These are phyloP conservation scores for Argyresthia albistria DNA, from an alignment of 2,888 invertebrate genomes.

Conservation along the genomic window DNA sequence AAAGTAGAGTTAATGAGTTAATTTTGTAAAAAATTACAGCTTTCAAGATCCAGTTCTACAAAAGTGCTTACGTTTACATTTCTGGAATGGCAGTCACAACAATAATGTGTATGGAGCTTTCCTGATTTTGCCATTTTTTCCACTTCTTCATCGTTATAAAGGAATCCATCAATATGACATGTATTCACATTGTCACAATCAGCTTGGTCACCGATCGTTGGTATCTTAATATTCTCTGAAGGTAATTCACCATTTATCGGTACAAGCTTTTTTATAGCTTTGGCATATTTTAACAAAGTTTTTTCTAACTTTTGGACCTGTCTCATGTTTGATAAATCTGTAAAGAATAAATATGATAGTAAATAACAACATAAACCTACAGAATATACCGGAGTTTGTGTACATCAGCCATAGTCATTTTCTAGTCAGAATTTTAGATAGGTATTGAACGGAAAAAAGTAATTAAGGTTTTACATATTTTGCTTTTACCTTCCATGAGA, in stretches of 20 bases:
- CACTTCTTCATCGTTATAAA: slow-evolving; percentile 76
- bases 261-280: slow-evolving; percentile 40
- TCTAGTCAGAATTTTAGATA: background rate
- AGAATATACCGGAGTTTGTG: too few relatives aligned
- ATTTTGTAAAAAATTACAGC: background rate
- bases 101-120: slow-evolving; percentile 44
- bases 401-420: too few relatives aligned
- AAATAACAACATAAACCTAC: background rate
- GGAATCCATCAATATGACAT: slow-evolving; percentile 78
- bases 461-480: background rate
- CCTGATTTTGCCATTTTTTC: slow-evolving; percentile 49
- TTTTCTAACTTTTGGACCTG: slow-evolving; percentile 31
- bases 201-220: slow-evolving; percentile 54
- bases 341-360: slow-evolving; percentile 4
- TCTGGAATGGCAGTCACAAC: slow-evolving; percentile 46
- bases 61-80: slow-evolving; percentile 33
- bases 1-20: background rate
- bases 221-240: slow-evolving; percentile 48
- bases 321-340: slow-evolving; percentile 44
- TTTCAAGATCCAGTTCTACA: background rate
- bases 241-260: slow-evolving; percentile 52
- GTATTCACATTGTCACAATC: slow-evolving; percentile 68
- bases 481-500: slow-evolving; percentile 39
- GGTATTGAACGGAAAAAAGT: background rate
- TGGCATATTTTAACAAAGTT: slow-evolving; percentile 37